Evolutionary conservation across 2,113 vertebrate species (phyloP).

Genomic region (Lepus europaeus): DNA sequence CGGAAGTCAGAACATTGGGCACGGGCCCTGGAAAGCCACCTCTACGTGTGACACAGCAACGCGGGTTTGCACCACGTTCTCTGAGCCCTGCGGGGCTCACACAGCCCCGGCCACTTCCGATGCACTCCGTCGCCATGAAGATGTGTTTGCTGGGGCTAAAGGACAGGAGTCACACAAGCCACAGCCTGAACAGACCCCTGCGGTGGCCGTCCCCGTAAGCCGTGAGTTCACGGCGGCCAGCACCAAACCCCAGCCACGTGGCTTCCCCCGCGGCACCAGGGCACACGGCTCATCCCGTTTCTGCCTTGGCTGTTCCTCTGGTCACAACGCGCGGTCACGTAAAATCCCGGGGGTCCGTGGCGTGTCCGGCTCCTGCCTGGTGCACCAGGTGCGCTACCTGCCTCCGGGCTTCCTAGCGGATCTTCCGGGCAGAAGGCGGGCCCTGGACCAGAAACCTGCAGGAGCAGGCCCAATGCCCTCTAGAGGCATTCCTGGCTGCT

Average conservation of each 20-base stretch:
- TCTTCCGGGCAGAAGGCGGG: not conserved
- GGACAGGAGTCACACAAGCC: not conserved
- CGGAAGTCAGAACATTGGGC: not conserved
- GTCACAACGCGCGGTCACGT: not conserved
- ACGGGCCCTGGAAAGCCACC: not conserved
- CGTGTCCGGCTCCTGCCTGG: no score
- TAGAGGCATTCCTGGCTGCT: not conserved
- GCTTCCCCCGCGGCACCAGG: not conserved
- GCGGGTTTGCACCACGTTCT: not conserved
- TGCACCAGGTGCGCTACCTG: no score
- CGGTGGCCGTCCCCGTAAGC: not conserved
- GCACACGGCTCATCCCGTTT: not conserved
- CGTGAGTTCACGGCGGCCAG: not conserved
- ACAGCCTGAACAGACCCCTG: not conserved
- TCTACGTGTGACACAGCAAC: rapidly evolving
- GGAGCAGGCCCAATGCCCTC: no score
- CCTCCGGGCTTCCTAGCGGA: not conserved
- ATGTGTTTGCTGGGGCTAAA: not conserved
- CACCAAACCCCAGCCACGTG: not conserved
- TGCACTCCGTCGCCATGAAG: not conserved
- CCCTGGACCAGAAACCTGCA: not conserved
- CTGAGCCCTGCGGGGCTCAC: not conserved
- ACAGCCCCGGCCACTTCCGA: not conserved
- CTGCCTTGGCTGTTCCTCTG: not conserved
- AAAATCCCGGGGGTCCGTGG: not conserved